Percentiles rank a stretch among this genome's conserved stretches.
Evolutionary conservation across 2,113 vertebrate species (phyloP).

Genomic region (Crotalus viridis): DNA sequence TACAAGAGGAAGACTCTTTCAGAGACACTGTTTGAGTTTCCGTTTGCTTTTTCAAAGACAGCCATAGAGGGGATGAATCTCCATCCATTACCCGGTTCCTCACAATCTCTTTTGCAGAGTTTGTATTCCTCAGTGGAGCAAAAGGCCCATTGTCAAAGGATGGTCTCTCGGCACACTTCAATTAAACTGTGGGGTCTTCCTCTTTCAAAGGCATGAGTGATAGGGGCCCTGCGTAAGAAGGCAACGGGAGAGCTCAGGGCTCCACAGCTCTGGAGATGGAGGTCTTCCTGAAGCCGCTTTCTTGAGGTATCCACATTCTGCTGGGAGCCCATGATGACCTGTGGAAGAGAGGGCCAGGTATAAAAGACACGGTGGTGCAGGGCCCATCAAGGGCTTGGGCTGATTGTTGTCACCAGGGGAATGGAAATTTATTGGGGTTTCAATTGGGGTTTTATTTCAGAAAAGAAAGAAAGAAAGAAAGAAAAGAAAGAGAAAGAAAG

Average conservation of each 20-base stretch:
- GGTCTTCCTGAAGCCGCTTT: constrained; percentile 75
- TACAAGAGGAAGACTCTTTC: neutral
- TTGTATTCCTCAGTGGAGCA: neutral
- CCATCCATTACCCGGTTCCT: constrained; percentile 14
- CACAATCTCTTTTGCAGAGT: neutral
- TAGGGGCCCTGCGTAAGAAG: constrained; percentile 58
- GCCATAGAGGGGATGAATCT: neutral
- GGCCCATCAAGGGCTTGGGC: neutral
- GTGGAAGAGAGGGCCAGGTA: neutral
- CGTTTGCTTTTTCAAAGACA: neutral
- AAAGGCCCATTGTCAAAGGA: constrained; percentile 69
- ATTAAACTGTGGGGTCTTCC: constrained; percentile 69
- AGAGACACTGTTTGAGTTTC: neutral
- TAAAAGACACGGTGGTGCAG: rapidly evolving
- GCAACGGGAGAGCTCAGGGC: constrained; percentile 80
- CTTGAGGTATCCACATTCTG: constrained; percentile 67
- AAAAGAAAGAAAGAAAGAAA: too few species aligned
- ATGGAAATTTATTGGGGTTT: neutral
- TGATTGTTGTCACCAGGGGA: neutral
- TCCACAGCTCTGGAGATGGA: constrained; percentile 90
- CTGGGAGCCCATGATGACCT: constrained; percentile 82
- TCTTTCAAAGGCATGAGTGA: constrained; percentile 44
- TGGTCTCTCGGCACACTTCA: constrained; percentile 77
- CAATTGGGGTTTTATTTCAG: neutral
- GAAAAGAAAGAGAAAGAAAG: too few species aligned